Evolutionary conservation across 2,888 invertebrate genomes (phyloP), one percentile per base, ranked within the genome.

Genomic region (Ormyrus labotus): DNA sequence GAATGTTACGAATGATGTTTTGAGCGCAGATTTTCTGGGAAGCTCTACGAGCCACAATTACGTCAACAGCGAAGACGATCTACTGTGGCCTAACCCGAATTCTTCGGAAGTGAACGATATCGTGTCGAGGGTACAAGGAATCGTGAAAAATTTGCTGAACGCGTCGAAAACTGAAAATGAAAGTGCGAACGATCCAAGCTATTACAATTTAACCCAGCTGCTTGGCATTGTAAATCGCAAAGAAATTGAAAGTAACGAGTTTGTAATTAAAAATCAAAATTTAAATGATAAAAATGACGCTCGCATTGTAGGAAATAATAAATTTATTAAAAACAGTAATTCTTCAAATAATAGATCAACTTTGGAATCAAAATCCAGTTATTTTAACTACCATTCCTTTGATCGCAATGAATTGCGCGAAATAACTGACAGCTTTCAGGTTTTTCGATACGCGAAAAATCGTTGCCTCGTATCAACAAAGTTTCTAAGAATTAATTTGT

Each of bases 401-500:
- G 34, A 34, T 3, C 34, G 34, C 34, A 34, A 34, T 34, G 3
- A 34, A 34, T 34, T 34, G 34, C 34, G 34, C 34, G 34, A 34
- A 34, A 5, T 13, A 19, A 6, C 19, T 6, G 57, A 55, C 8
- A 53, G 3, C 9, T 7, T 13, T 19, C 50, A 34, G 45, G 5
- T 10, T 10, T 34, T 13, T 0, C 53, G 55, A 83, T 53, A 70
- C 47, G 58, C 65, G 65, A 71, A n/a, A 9, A 71, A 67, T 61
- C 72, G 78, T 3, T 91, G 90, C 82, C 85, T 85, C 45, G 65
- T 89, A 48, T 85, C 90, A 1, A 81, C 80, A 9, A 83, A 80
- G 55, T 87, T 89, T 78, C 78, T 90, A 10, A 89, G 86, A 82
- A 80, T 86, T 58, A 84, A 90, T 78, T 78, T 91, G 45, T 84